Conservation (phyloP, 2,888 invertebrate genomes). For the Ophion obscuratus region DNA sequence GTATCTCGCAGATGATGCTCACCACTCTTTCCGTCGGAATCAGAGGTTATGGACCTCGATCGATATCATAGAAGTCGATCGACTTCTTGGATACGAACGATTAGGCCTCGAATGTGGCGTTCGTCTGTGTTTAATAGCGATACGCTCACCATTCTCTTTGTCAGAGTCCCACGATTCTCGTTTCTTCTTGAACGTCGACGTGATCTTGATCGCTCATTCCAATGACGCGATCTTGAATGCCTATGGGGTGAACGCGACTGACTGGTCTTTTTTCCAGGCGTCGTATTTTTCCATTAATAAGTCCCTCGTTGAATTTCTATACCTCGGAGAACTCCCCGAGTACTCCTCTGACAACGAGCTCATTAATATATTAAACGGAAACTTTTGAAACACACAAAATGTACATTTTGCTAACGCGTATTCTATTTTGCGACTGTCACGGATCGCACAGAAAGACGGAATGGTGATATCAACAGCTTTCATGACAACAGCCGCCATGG, state of each 20-base stretch:
- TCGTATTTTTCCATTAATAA: constrained; percentile 42
- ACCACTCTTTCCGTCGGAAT: constrained; percentile 53
- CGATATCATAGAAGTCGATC: no score
- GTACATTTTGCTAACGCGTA: neutral
- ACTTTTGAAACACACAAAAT: no score
- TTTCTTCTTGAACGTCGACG: neutral
- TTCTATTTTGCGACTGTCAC: constrained; percentile 42
- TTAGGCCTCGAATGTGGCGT: constrained; percentile 46
- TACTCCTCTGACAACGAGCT: constrained; percentile 35
- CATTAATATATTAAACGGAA: constrained; percentile 9
- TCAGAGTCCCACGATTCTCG: neutral
- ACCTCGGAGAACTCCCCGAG: constrained; percentile 30
- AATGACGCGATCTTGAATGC: constrained; percentile 13
- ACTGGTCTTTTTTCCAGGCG: constrained; percentile 41
- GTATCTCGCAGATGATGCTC: constrained; percentile 15
- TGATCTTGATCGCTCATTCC: neutral
- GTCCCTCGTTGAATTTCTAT: constrained; percentile 39
- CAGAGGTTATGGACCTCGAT: constrained; percentile 10
- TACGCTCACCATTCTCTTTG: constrained; percentile 37
- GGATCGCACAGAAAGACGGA: constrained; percentile 26
- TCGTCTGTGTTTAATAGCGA: constrained; percentile 60
- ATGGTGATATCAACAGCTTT: constrained; percentile 22
- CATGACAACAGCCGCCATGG: neutral
- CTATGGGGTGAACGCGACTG: constrained; percentile 32
- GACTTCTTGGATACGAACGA: constrained; percentile 8